Evolutionary conservation across 2,113 vertebrate genomes (phyloP).

Genomic region (Lanius ludovicianus): DNA sequence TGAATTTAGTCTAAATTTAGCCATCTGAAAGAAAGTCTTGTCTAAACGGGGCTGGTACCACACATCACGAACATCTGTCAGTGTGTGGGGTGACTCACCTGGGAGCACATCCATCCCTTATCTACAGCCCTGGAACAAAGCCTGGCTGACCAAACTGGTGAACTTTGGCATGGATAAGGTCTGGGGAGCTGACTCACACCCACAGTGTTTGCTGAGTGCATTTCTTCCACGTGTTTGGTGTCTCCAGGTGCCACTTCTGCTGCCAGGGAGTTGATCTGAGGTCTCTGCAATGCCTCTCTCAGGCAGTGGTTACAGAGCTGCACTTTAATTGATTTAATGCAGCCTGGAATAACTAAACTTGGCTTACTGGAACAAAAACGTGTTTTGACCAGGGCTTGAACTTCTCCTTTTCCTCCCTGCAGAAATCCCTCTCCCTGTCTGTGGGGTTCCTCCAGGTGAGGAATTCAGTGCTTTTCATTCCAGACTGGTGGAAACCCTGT

Average conservation of each 20-base stretch:
- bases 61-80: background rate
- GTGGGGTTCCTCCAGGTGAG: background rate
- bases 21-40: background rate
- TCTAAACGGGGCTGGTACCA: background rate
- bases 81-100: background rate
- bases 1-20: conserved; percentile 44
- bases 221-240: background rate
- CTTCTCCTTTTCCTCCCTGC: background rate
- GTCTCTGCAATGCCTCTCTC: background rate
- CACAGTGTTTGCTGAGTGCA: background rate
- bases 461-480: background rate
- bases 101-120: background rate
- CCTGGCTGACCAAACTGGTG: background rate
- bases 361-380: background rate
- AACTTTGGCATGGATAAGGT: background rate
- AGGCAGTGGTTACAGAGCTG: background rate
- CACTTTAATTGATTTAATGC: background rate
- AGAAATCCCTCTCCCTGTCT: background rate
- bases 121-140: background rate
- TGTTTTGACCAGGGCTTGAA: background rate
- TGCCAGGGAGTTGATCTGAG: background rate
- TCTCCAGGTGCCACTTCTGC: background rate
- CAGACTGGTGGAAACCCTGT: background rate
- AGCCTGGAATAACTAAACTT: background rate
- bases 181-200: background rate